A percentile compares a stretch with the other conserved stretches of the same genome.
Conservation (phyloP, 2,888 invertebrate species). For the Theretra japonica region DNA sequence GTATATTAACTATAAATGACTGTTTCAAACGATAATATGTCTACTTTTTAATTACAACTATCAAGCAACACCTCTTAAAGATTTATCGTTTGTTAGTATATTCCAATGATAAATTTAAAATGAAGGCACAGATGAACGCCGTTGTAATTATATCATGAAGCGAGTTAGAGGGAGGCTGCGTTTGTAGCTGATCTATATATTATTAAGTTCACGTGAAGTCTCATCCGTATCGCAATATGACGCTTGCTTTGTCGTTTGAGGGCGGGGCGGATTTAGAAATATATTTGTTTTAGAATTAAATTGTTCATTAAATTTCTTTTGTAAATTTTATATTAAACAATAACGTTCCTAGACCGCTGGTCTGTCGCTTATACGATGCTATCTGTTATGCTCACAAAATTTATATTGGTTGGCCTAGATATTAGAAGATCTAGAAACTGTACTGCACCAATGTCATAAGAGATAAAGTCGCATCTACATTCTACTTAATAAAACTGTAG, state of each 20-base stretch:
- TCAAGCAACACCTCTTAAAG: too few species aligned
- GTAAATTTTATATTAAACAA: neutral
- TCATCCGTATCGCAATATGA: conserved; percentile 55
- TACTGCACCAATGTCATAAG: too few species aligned
- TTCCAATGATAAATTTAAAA: neutral
- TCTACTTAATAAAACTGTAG: too few species aligned
- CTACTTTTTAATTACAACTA: too few species aligned
- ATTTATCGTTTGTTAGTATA: neutral
- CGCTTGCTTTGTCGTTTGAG: conserved; percentile 49
- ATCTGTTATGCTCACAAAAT: too few species aligned
- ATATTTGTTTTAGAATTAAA: neutral
- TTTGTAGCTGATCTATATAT: conserved; percentile 46
- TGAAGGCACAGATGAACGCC: neutral
- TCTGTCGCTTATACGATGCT: too few species aligned
- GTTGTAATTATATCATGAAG: conserved; percentile 11
- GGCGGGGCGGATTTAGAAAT: conserved; percentile 43
- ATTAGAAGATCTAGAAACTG: too few species aligned
- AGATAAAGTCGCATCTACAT: too few species aligned
- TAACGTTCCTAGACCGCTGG: too few species aligned
- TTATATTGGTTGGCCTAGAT: too few species aligned
- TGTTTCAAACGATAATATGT: too few species aligned
- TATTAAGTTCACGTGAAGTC: conserved; percentile 49
- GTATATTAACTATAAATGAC: too few species aligned
- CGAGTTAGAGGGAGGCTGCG: conserved; percentile 24
- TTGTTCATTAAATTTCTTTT: neutral